Base-by-base conservation (phyloP, 2,797 vertebrate genomes). In the Rhynchotus rufescens region DNA sequence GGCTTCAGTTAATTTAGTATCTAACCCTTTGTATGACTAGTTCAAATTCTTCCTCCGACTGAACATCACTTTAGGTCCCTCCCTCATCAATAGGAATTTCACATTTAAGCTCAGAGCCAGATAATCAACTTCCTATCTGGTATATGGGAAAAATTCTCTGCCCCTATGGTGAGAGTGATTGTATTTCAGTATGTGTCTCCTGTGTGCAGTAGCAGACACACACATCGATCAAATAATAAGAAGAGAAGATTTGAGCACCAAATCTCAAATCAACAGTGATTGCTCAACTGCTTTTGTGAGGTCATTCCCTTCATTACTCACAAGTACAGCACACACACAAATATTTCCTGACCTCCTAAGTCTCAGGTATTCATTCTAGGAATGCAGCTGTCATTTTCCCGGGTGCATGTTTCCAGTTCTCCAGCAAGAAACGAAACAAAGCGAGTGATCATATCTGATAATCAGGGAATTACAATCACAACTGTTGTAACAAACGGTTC, bases 371-470 rank as follows among this genome's bases (percentile, higher is more conserved):
- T 88, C 2, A 1, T 59, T 84, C 79, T 69, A 79, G 61, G 56
- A 94, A 89, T 44, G 28, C 3, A 2, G 38, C 89, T 56, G 12
- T 92, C 62, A 26, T 85, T 82, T 92, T 95, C 62, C 79, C 80
- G 73, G 86, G 90, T 90, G 90, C 54, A 51, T 0, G 0, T n/a
- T 94, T 84, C 22, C 38, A 44, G 23, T 83, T 79, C 77, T 89
- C 68, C 83, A 57, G 85, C 83, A 95, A 86, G 85, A 93, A 93
- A 89, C 72, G 80, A 95, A 95, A 82, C 1, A 2, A 66, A 90
- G 51, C 28, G 71, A 94, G 54, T 6, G 73, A 77, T 95, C 25
- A 0, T 66, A 92, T 73, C 90, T 89, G 80, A 88, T 90, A 67
- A 87, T 85, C 36, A 62, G 21, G 57, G 74, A 80, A 62, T 52